A percentile compares a stretch with the other conserved stretches of the same genome.
Conservation (phyloP, 2,888 invertebrate species). For the Priocnemis perturbator region DNA sequence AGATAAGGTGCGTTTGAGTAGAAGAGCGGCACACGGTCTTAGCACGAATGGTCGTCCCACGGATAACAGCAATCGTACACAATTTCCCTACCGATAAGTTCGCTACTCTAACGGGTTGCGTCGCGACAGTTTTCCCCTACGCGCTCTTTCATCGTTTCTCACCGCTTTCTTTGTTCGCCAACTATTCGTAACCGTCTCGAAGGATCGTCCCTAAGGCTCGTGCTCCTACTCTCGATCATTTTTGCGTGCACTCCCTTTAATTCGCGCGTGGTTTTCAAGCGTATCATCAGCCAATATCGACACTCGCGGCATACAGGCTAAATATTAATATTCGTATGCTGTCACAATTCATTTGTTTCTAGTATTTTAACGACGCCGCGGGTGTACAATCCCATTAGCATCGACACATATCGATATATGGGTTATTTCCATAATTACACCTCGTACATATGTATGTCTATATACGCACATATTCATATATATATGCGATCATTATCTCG, state of each 20-base stretch:
- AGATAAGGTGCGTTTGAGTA: too few species aligned
- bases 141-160: too few species aligned
- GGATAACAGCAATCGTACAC: conserved; percentile 38
- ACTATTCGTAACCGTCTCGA: too few species aligned
- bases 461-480: conserved; percentile 34
- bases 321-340: conserved; percentile 29
- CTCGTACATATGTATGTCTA: conserved; percentile 41
- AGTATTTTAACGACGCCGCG: conserved; percentile 30
- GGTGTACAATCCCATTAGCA: conserved; percentile 27
- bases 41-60: conserved; percentile 35
- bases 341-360: conserved; percentile 25
- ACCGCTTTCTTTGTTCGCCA: too few species aligned
- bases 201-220: conserved; percentile 12
- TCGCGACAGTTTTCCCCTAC: too few species aligned
- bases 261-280: too few species aligned
- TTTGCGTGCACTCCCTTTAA: not conserved
- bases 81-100: not conserved
- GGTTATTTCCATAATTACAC: conserved; percentile 43
- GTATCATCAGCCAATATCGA: too few species aligned
- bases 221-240: conserved; percentile 14
- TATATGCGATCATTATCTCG: conserved; percentile 39
- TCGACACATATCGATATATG: conserved; percentile 21
- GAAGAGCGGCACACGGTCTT: not conserved
- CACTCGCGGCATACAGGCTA: conserved; percentile 27
- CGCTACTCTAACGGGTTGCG: too few species aligned